Evolutionary conservation across 1,140 invertebrate species (phyloP).

Genomic region (Leucophenga varia): DNA sequence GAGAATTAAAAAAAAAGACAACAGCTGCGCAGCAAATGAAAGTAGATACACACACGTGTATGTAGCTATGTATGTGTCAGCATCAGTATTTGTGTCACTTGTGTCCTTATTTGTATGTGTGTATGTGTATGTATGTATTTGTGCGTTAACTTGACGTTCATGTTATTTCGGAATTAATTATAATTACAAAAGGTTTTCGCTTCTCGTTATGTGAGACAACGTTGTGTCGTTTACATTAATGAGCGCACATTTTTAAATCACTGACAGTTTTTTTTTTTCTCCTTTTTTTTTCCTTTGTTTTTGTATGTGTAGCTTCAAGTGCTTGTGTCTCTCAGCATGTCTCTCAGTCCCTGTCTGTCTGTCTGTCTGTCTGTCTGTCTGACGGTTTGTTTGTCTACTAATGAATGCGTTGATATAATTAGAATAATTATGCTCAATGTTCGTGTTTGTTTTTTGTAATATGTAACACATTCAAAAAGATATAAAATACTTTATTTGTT

Average conservation of each 20-base stretch:
- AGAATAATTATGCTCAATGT: slow-evolving; percentile 42
- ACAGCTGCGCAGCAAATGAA: too few relatives aligned
- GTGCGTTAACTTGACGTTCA: slow-evolving; percentile 8
- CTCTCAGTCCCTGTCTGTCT: not conserved
- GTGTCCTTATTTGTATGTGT: too few relatives aligned
- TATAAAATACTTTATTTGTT: too few relatives aligned
- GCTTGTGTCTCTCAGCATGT: not conserved
- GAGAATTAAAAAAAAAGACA: too few relatives aligned
- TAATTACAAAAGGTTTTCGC: slow-evolving; percentile 42
- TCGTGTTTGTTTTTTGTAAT: slow-evolving; percentile 29
- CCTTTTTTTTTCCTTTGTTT: slow-evolving; percentile 6
- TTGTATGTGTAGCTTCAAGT: not conserved
- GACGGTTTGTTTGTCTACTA: slow-evolving; percentile 7
- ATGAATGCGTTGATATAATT: slow-evolving; percentile 24
- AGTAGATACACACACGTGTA: too few relatives aligned
- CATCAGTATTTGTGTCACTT: too few relatives aligned
- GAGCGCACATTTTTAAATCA: slow-evolving; percentile 25
- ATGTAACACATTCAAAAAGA: not conserved
- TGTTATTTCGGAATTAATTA: slow-evolving; percentile 49
- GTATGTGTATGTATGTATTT: slow-evolving; percentile 1
- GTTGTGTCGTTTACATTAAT: slow-evolving; percentile 39
- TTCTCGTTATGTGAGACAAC: slow-evolving; percentile 28
- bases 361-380: not conserved
- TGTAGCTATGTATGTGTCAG: too few relatives aligned
- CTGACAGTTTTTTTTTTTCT: slow-evolving; percentile 24